Base-by-base conservation (phyloP, 1,140 invertebrate genomes). In the Sitobion miscanthi region DNA sequence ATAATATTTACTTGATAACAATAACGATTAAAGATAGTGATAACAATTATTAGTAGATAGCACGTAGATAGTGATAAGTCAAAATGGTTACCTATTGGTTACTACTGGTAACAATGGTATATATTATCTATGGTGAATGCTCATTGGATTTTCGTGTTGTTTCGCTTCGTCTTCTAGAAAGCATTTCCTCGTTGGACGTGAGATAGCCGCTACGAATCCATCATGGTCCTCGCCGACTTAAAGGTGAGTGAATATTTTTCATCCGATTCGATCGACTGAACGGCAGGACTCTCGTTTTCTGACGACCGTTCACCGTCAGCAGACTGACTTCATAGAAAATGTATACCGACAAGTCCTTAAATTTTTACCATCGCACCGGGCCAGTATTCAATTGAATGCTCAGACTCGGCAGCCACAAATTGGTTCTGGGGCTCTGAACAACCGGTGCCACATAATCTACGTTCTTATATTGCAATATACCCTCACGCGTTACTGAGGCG, bases 401-500 rank as follows among this genome's bases (percentile, higher is more conserved):
- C 9, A 62, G n/a, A 42, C 42, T 52, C 54, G 1, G 25, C 11
- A 30, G 7, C 77, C 8, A 21, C 8, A 54, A 30, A 86, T 77
- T 77, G 62, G 69, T 47, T 83, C 69, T 38, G n/a, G 30, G 38
- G 8, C 49, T 85, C n/a, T 17, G 17, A 6, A 45, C 17, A 47
- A 57, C 17, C 47, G 49, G 82, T 93, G 91, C 91, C 23, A 93
- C 30, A 93, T 57, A 25, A 93, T 7, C 42, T 4, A 42, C 42
- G 35, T 93, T 93, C 91, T 93, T 85, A 93, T 93, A 92, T 93
- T 93, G 91, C 91, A 93, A 93, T 93, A 85, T 93, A 93, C 91
- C 49, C 77, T 93, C 91, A 93, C 91, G 82, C 91, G 0, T 93
- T 86, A 93, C 91, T 93, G 91, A 93, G 77, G 49, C 25, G 91